Conservation (phyloP, 1,140 invertebrate species). For the Lepeophtheirus salmonis region DNA sequence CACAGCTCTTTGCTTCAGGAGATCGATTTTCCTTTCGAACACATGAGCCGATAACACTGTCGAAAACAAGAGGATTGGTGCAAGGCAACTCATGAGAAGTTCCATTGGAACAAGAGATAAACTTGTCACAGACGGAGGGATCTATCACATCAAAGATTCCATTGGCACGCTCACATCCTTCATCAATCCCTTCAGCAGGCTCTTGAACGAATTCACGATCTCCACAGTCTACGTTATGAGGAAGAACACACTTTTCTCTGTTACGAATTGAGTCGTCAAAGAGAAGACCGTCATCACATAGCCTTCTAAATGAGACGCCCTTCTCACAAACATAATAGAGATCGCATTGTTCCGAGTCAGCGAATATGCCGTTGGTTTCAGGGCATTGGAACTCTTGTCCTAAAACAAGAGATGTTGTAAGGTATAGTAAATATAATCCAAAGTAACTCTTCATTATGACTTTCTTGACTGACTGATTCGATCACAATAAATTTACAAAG, state of each 20-base stretch:
- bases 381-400: conserved; percentile 44
- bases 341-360: conserved; percentile 54
- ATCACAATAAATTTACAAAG: no score
- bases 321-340: conserved; percentile 51
- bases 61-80: conserved; percentile 59
- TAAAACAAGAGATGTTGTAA: no score
- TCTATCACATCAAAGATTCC: conserved; percentile 56
- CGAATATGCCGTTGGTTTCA: conserved; percentile 48
- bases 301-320: conserved; percentile 40
- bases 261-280: conserved; percentile 49
- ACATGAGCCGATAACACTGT: conserved; percentile 47
- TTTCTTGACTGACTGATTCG: no score
- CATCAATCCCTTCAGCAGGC: neutral
- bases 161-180: conserved; percentile 49
- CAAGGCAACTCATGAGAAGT: conserved; percentile 47
- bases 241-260: conserved; percentile 52
- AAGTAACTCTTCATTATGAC: no score
- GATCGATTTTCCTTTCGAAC: conserved; percentile 61
- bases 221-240: conserved; percentile 53
- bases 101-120: conserved; percentile 57
- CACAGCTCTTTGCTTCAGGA: conserved; percentile 31
- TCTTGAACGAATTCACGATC: conserved; percentile 40
- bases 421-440: no score
- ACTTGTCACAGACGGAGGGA: conserved; percentile 51
- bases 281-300: conserved; percentile 57